These are phyloP conservation scores for Drosophila lowei DNA, from an alignment of 1,140 invertebrate species.

Conservation along the genomic window DNA sequence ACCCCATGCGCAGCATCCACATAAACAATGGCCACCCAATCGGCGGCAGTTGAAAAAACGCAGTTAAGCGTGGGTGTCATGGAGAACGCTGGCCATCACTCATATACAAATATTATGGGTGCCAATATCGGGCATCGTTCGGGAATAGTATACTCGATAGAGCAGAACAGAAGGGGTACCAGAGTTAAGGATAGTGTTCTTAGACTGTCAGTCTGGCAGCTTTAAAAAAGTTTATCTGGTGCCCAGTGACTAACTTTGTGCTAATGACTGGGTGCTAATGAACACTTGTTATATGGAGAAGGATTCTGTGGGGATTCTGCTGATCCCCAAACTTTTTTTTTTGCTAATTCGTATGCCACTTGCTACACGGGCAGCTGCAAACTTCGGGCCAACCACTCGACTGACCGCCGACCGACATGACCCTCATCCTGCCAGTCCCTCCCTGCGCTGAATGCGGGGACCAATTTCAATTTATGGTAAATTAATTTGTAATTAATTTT, in stretches of 20 bases:
- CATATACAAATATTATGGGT: too few species aligned
- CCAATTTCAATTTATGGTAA: conserved; percentile 75
- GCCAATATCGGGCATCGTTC: too few species aligned
- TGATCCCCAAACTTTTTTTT: neutral
- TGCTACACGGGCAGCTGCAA: conserved; percentile 21
- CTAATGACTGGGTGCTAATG: conserved; percentile 46
- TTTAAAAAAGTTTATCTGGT: neutral
- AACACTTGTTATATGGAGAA: conserved; percentile 18
- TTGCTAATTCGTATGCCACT: neutral
- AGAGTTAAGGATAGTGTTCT: too few species aligned
- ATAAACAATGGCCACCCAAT: conserved; percentile 21
- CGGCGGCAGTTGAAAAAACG: too few species aligned
- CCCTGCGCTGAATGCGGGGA: neutral
- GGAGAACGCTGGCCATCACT: too few species aligned
- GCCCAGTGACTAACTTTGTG: conserved; percentile 12
- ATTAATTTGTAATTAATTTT: conserved; percentile 82
- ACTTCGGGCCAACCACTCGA: conserved; percentile 42
- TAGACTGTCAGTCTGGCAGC: too few species aligned
- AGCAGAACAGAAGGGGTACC: too few species aligned
- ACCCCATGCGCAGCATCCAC: neutral
- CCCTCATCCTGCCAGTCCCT: neutral
- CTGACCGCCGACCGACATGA: conserved; percentile 31
- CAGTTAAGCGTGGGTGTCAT: too few species aligned
- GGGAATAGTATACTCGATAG: too few species aligned
- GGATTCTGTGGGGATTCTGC: neutral